Evolutionary conservation across 2,113 vertebrate genomes (phyloP).

Genomic region (Grus americana): DNA sequence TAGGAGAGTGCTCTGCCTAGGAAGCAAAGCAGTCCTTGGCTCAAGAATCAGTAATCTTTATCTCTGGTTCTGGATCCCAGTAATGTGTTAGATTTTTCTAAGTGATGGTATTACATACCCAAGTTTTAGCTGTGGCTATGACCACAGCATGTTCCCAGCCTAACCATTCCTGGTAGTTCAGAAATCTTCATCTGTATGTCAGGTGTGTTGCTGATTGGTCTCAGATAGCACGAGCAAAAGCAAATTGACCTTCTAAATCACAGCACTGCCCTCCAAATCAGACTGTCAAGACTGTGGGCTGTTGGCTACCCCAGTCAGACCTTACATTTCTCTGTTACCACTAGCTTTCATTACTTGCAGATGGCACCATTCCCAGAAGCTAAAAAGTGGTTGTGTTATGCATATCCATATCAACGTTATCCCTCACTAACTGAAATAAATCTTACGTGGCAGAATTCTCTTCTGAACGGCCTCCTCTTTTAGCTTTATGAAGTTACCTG

Average conservation of each 20-base stretch:
- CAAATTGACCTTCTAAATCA: constrained; percentile 13
- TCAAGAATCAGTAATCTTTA: not conserved
- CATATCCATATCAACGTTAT: constrained; percentile 12
- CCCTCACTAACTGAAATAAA: not conserved
- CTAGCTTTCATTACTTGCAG: not conserved
- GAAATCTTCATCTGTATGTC: not conserved
- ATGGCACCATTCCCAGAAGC: constrained; percentile 38
- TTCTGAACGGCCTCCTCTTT: not conserved
- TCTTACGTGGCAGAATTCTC: not conserved
- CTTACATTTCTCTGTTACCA: not conserved
- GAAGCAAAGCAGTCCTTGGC: not conserved
- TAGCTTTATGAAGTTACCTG: not conserved
- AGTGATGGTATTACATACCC: not conserved
- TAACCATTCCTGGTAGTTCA: not conserved
- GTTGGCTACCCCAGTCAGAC: not conserved
- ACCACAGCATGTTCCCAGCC: not conserved
- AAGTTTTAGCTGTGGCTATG: not conserved
- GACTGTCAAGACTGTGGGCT: not conserved
- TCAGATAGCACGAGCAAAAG: not conserved
- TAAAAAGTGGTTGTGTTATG: constrained; percentile 3
- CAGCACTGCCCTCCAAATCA: not conserved
- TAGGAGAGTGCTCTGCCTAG: not conserved
- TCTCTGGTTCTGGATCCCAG: not conserved
- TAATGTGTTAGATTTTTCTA: not conserved
- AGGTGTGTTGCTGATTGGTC: not conserved